Evolutionary conservation across 2,888 invertebrate species (phyloP).

Genomic region (Anodontia alba): DNA sequence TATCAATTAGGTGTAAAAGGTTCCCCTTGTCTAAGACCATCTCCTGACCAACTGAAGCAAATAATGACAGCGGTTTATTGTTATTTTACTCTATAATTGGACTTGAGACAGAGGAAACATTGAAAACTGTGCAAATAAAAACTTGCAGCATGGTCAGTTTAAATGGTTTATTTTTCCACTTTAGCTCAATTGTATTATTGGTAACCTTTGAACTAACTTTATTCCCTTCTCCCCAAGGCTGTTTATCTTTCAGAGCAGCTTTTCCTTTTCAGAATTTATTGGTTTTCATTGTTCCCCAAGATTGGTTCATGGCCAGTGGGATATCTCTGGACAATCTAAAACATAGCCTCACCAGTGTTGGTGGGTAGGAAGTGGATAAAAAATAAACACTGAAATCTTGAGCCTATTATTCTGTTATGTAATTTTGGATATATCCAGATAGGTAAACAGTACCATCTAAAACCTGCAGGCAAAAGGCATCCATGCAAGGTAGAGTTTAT

Average conservation of each 20-base stretch:
- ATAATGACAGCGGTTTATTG: not conserved
- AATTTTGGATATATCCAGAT: not conserved
- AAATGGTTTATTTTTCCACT: not conserved
- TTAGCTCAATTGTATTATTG: slow-evolving; percentile 5
- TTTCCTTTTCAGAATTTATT: slow-evolving; percentile 12
- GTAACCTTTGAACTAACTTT: slow-evolving; percentile 13
- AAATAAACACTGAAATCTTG: slow-evolving; percentile 20
- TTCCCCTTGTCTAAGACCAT: slow-evolving; percentile 13
- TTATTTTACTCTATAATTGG: not conserved
- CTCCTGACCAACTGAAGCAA: not conserved
- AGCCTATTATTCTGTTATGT: slow-evolving; percentile 17
- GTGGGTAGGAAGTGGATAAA: slow-evolving; percentile 13
- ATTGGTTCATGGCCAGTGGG: not conserved
- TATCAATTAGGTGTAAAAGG: not conserved
- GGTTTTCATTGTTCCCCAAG: not conserved
- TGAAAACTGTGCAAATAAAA: not conserved
- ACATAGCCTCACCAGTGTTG: not conserved
- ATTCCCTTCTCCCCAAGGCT: not conserved
- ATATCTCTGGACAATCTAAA: slow-evolving; percentile 10
- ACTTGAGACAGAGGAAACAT: not conserved
- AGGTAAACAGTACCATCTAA: slow-evolving; percentile 6
- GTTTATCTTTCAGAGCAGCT: slow-evolving; percentile 12
- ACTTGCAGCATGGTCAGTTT: not conserved
- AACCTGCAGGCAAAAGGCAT: not conserved
- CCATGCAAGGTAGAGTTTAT: slow-evolving; percentile 9